phyloP scores from a whole-genome alignment of 1,140 invertebrate genomes.

The Samia ricini region DNA sequence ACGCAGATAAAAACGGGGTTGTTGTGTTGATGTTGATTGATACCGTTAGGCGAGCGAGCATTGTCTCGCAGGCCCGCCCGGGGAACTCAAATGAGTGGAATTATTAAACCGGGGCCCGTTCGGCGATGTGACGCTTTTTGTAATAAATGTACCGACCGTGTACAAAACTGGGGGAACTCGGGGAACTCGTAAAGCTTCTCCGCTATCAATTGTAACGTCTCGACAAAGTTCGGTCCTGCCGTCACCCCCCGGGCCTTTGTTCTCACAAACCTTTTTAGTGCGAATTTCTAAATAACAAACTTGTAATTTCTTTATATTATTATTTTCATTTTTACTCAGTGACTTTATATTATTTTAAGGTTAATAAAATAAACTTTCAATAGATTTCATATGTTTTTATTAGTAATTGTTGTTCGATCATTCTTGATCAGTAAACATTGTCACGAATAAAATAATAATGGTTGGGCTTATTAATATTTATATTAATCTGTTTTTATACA shows the following conservation, averaged over 20 bases:
- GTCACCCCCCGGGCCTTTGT: slow-evolving; percentile 18
- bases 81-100: slow-evolving; percentile 68
- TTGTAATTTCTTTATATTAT: slow-evolving; percentile 16
- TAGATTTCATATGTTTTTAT: not conserved
- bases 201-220: slow-evolving; percentile 37
- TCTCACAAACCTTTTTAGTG: slow-evolving; percentile 26
- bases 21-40: slow-evolving; percentile 77
- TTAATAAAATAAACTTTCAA: slow-evolving; percentile 2
- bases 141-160: slow-evolving; percentile 59
- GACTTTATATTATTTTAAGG: slow-evolving; percentile 24
- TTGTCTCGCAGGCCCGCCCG: slow-evolving; percentile 54
- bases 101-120: slow-evolving; percentile 64
- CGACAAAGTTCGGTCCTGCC: slow-evolving; percentile 7
- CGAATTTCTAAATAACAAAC: slow-evolving; percentile 32
- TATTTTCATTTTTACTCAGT: slow-evolving; percentile 16
- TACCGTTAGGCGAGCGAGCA: slow-evolving; percentile 66
- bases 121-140: slow-evolving; percentile 67
- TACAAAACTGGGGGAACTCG: slow-evolving; percentile 40
- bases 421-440: too few species aligned
- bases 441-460: too few species aligned
- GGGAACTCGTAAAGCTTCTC: slow-evolving; percentile 28
- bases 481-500: too few species aligned
- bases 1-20: slow-evolving; percentile 54
- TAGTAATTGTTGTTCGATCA: not conserved
- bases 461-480: too few species aligned